Evolutionary conservation across 1,140 invertebrate genomes (phyloP), one percentile per base, ranked within the genome.

Genomic region (Tetraneura akinire): DNA sequence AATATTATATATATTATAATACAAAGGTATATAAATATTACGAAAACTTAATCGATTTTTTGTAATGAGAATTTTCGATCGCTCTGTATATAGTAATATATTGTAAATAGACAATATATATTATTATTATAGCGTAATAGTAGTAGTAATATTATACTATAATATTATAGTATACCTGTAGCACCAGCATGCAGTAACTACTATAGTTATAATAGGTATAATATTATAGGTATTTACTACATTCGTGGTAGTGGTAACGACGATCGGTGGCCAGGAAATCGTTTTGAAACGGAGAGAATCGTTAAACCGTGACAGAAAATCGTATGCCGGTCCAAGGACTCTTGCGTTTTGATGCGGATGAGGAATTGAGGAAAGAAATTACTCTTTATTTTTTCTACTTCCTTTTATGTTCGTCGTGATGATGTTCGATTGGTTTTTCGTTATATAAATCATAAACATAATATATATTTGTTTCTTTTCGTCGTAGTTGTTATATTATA

Each of bases 301-400:
- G 51, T 74, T 74, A 74, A 74, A 74, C 71, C 71, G 71, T 74
- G 71, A 74, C 71, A 57, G 71, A 74, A 74, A 74, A 74, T 51
- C n/a, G n/a, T 68, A 68, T 18, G 71, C 26, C 51, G 71, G 51
- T 74, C 71, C 71, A 74, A 74, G 71, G 71, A 74, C 71, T 74
- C 71, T 32, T 29, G 29, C 49, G 71, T 74, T 74, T 74, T 74
- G 47, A 74, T 74, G 71, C 71, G 71, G 71, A 74, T 74, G 71
- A 74, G 71, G 71, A 74, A 74, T 57, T 74, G 71, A 74, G 71
- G 71, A 74, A 74, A 74, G 71, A 57, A 74, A 74, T 74, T 53
- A 57, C 45, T 32, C n/a, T 21, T 37, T 37, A 26, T 70, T 18
- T 70, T 70, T 64, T 64, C 32, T 37, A 68, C 26, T 45, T 68